A percentile compares a stretch with the other conserved stretches of the same genome.
These are phyloP conservation scores for Apamea sordens DNA, from an alignment of 2,888 invertebrate genomes.

Conservation along the genomic window DNA sequence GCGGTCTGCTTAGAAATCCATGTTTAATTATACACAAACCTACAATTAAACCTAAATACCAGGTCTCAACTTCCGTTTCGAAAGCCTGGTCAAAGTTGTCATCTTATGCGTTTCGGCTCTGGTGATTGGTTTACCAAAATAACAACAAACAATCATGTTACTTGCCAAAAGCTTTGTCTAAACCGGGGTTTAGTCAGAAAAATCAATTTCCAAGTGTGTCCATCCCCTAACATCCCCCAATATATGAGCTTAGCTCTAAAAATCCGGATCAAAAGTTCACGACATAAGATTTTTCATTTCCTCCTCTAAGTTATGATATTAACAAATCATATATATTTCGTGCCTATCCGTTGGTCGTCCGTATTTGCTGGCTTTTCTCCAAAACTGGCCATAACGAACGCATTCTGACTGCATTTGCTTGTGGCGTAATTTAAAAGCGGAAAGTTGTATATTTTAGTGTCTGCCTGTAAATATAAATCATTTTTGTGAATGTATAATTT, in stretches of 20 bases:
- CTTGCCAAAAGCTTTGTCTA: neutral
- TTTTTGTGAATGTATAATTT: conserved; percentile 48
- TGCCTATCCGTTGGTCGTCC: conserved; percentile 64
- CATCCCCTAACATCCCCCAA: neutral
- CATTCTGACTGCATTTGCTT: conserved; percentile 79
- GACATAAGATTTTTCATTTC: conserved; percentile 62
- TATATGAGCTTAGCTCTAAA: conserved; percentile 21
- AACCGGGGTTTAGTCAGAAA: neutral
- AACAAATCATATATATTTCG: conserved; percentile 66
- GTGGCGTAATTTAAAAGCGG: conserved; percentile 61
- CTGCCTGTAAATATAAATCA: conserved; percentile 50
- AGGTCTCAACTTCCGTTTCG: neutral
- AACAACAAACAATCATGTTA: neutral
- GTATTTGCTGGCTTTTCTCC: conserved; percentile 76
- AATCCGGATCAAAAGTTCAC: conserved; percentile 48
- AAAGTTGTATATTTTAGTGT: conserved; percentile 20
- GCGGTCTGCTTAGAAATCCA: neutral
- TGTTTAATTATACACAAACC: neutral
- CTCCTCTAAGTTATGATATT: conserved; percentile 57
- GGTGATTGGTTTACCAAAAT: neutral
- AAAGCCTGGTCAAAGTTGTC: neutral
- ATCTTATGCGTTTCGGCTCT: too few species aligned
- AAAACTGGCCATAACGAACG: conserved; percentile 81
- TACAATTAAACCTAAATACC: neutral
- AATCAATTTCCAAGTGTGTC: neutral